phyloP scores from a whole-genome alignment of 2,113 vertebrate genomes.

The Salvelinus sp. region DNA sequence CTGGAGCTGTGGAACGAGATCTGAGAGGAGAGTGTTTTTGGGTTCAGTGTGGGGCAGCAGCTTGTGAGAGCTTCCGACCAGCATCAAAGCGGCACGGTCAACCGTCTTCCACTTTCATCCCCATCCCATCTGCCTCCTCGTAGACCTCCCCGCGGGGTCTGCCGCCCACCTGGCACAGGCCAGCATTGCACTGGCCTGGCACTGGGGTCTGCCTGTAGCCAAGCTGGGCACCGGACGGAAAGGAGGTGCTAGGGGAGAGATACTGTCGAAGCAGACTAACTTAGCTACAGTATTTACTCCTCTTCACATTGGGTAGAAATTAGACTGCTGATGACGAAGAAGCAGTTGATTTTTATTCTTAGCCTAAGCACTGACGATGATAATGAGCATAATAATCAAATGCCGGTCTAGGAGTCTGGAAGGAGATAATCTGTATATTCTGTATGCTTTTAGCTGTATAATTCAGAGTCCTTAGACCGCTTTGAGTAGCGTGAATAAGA shows the following conservation, averaged over 20 bases:
- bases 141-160: neutral
- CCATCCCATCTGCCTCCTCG: conserved; percentile 5
- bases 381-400: conserved; percentile 3
- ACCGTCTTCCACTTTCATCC: conserved; percentile 2
- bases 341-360: neutral
- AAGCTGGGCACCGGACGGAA: neutral
- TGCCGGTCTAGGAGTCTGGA: neutral
- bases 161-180: neutral
- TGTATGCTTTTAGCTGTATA: conserved; percentile 1
- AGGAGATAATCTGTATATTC: neutral
- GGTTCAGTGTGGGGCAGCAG: neutral
- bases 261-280: neutral
- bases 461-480: neutral
- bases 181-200: neutral
- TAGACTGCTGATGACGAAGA: neutral
- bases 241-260: neutral
- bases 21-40: conserved; percentile 11
- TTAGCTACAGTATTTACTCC: neutral
- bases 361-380: neutral
- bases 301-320: neutral
- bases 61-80: neutral
- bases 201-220: neutral
- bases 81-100: conserved; percentile 19
- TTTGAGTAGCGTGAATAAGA: neutral
- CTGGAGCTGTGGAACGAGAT: conserved; percentile 18